Conservation (phyloP, 2,888 invertebrate species). For the Drosophila prostipennis region DNA sequence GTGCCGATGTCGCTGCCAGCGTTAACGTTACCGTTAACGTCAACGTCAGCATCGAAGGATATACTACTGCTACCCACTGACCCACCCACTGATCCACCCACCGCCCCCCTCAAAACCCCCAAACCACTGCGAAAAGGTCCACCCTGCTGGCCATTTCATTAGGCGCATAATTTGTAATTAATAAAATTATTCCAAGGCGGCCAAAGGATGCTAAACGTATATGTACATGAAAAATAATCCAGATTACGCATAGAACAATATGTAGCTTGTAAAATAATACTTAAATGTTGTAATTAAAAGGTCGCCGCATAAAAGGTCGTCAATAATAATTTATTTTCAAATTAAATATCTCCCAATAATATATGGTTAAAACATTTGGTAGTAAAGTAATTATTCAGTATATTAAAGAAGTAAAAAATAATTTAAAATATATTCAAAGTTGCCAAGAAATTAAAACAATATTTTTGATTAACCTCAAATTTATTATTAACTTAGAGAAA, state of each 20-base stretch:
- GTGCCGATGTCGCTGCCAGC: constrained; percentile 51
- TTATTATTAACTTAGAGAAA: too few relatives aligned
- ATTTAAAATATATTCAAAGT: too few relatives aligned
- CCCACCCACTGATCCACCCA: not conserved
- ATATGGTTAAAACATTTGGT: too few relatives aligned
- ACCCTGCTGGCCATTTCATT: constrained; percentile 59
- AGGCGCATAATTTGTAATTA: constrained; percentile 76
- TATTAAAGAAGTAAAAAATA: too few relatives aligned
- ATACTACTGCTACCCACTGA: not conserved
- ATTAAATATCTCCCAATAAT: too few relatives aligned
- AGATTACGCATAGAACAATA: not conserved
- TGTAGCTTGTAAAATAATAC: too few relatives aligned
- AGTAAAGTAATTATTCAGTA: too few relatives aligned
- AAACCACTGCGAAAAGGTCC: not conserved
- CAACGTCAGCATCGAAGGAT: constrained; percentile 26
- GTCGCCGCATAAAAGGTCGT: too few relatives aligned
- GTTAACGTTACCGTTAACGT: constrained; percentile 12
- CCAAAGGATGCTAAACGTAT: constrained; percentile 24
- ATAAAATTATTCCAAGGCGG: constrained; percentile 60
- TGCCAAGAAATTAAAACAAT: too few relatives aligned
- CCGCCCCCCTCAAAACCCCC: not conserved
- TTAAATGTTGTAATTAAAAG: too few relatives aligned
- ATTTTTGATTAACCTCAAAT: too few relatives aligned
- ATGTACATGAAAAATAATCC: constrained; percentile 3
- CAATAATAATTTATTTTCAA: too few relatives aligned